A percentile compares a stretch with the other conserved stretches of the same genome.
These are phyloP conservation scores for Dichetophora obliterata DNA, from an alignment of 2,888 invertebrate genomes.

Conservation along the genomic window DNA sequence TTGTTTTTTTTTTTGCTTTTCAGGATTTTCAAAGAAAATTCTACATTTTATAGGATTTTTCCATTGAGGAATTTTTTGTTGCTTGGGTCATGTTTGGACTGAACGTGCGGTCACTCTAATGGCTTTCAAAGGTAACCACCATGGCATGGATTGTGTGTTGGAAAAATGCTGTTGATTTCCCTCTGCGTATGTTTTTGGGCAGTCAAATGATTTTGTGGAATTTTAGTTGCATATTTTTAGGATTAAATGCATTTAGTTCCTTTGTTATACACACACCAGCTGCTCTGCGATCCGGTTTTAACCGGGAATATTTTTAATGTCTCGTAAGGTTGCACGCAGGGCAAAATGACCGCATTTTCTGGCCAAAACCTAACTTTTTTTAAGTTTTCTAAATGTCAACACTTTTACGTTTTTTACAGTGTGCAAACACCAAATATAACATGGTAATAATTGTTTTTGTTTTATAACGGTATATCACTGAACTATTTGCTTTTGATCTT, in stretches of 20 bases:
- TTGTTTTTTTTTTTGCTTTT: constrained; percentile 33
- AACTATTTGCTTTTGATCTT: too few relatives aligned
- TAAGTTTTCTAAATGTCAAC: too few relatives aligned
- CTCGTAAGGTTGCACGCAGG: too few relatives aligned
- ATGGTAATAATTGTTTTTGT: too few relatives aligned
- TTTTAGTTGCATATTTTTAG: constrained; percentile 27
- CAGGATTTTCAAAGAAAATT: constrained; percentile 20
- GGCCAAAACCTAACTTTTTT: too few relatives aligned
- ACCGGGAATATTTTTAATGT: too few relatives aligned
- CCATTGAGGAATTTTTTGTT: not conserved
- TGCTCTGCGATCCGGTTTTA: too few relatives aligned
- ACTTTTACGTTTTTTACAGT: too few relatives aligned
- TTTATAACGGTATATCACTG: too few relatives aligned
- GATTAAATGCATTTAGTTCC: constrained; percentile 23
- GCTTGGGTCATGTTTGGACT: not conserved
- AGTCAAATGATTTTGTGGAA: constrained; percentile 36
- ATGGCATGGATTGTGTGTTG: not conserved
- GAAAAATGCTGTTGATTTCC: not conserved
- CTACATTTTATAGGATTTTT: not conserved
- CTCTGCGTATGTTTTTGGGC: not conserved
- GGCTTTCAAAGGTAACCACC: constrained; percentile 17
- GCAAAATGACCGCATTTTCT: too few relatives aligned
- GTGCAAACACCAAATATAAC: too few relatives aligned
- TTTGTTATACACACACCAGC: too few relatives aligned
- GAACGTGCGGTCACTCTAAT: constrained; percentile 39